Base-by-base conservation (phyloP, 2,888 invertebrate species). In the Melanostoma scalare region DNA sequence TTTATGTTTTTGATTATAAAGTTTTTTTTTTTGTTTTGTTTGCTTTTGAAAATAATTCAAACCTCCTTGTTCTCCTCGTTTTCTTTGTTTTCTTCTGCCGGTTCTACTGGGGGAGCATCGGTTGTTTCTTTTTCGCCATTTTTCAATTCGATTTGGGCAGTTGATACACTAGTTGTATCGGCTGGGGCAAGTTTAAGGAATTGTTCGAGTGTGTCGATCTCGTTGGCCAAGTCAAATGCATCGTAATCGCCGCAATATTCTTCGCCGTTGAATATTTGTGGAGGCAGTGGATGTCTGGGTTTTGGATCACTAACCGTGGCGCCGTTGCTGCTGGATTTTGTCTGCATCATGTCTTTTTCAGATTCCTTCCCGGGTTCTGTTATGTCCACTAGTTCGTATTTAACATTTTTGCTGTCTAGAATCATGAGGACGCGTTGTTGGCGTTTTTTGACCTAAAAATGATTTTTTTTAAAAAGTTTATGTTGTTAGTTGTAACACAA, bases 401-500 rank as follows among this genome's bases (percentile, higher is more conserved):
- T 94, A 87, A 99, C 95, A 91, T 93, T 94, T 93, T 97, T 96
- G 87, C 98, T 96, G 89, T 98, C 97, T 88, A 99, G 92, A 89
- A 98, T 96, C 95, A 98, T 96, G 88, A 96, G 92, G 73, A 99
- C 97, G 86, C 98, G 94, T 90, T 98, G 97, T 91, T 99, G 98
- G 87, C 97, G 94, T 92, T 98, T 99, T 92, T 98, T 98, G 86
- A 99, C 97, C 99, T 99, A 76, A 9, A 76, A 36, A 61, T 33
- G 5, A 48, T 42, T 20, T 20, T 20, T 20, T 20, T 20, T 44
- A 44, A 44, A 40, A 65, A 75, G 38, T 10, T 33, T 8, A 40
- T 44, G 30, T 0, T 8, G 30, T 35, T 4, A 38, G 4, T n/a
- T n/a, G n/a, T 33, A 1, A 33, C 6, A 33, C 31, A 52, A 33